Percentiles rank a stretch among this genome's conserved stretches.
phyloP scores from a whole-genome alignment of 2,113 vertebrate species.

The Eurystomus gularis region DNA sequence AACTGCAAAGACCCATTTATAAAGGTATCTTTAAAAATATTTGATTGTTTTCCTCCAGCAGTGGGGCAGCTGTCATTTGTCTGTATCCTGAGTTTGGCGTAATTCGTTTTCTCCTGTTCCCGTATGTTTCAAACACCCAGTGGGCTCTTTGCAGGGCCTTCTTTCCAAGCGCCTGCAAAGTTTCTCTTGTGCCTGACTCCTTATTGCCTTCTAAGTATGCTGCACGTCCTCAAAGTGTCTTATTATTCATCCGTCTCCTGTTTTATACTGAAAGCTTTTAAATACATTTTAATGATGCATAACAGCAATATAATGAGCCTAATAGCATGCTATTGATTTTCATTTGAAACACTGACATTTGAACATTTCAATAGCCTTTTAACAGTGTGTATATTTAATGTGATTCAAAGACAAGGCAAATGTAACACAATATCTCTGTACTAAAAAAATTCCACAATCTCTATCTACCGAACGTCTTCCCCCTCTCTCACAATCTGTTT shows the following conservation, averaged over 20 bases:
- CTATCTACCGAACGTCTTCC: background rate
- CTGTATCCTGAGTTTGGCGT: background rate
- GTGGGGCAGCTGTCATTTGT: background rate
- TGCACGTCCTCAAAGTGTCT: background rate
- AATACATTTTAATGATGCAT: slow-evolving; percentile 45
- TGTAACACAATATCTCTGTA: background rate
- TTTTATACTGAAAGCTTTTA: slow-evolving; percentile 55
- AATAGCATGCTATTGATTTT: slow-evolving; percentile 68
- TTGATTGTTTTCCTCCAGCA: background rate
- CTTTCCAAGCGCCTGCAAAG: background rate
- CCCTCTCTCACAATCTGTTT: background rate
- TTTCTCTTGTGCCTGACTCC: background rate
- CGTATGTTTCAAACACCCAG: background rate
- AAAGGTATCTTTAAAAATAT: background rate
- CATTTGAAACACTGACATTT: slow-evolving; percentile 38
- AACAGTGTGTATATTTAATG: slow-evolving; percentile 55
- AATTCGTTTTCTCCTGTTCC: background rate
- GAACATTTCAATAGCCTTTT: slow-evolving; percentile 46
- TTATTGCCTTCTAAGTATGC: background rate
- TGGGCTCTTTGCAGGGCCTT: background rate
- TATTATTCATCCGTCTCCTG: slow-evolving; percentile 6
- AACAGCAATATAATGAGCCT: slow-evolving; percentile 27
- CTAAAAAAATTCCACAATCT: background rate
- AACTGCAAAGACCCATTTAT: background rate
- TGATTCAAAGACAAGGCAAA: slow-evolving; percentile 3